phyloP scores from a whole-genome alignment of 2,113 vertebrate genomes.

The human (Homo sapiens) region GRCh38 chr6:14430001-14430500 shows the following conservation, averaged over 20 bases:
- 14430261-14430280: not conserved
- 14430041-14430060: not conserved
- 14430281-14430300: not conserved
- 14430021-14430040: not conserved
- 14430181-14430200: not conserved
- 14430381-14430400: not conserved
- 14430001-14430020: not conserved
- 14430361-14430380: not conserved
- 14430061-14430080: not conserved
- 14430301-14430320: not conserved
- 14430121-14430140: not conserved
- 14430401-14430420: not conserved
- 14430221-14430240: not conserved
- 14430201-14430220: not conserved
- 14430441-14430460: not conserved
- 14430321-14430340: fast-evolving
- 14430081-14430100: not conserved
- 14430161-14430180: not conserved
- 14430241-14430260: not conserved
- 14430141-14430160: not conserved
- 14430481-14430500: not conserved
- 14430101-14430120: not conserved
- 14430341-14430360: not conserved
- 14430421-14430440: not conserved
- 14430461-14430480: not conserved